phyloP scores from a whole-genome alignment of 2,888 invertebrate species.

The Tipula unca region DNA sequence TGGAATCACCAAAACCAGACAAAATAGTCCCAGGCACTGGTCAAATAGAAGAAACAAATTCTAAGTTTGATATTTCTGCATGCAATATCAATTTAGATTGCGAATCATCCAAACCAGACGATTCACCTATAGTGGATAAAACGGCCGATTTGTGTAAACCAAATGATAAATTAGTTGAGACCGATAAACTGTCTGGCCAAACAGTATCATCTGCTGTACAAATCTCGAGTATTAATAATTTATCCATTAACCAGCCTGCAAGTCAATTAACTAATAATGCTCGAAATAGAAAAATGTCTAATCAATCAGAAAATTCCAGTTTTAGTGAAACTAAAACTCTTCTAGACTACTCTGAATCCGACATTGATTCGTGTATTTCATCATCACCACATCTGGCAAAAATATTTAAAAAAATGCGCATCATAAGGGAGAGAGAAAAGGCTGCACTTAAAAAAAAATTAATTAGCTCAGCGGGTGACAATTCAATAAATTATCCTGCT shows the following conservation, averaged over 20 bases:
- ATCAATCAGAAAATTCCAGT: background rate
- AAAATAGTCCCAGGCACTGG: background rate
- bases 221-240: background rate
- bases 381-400: background rate
- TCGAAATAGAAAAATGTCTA: background rate
- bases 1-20: background rate
- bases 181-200: too few relatives aligned
- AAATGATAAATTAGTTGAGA: too few relatives aligned
- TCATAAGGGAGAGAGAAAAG: background rate
- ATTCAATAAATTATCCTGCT: background rate
- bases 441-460: background rate
- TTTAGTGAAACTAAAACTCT: background rate
- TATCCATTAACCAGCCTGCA: background rate
- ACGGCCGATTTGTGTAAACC: too few relatives aligned
- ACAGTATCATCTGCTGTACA: too few relatives aligned
- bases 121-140: background rate
- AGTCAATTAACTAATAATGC: too few relatives aligned
- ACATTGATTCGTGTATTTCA: background rate
- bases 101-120: background rate
- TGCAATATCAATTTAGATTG: background rate
- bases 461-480: background rate
- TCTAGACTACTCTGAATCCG: background rate
- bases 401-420: background rate
- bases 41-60: background rate
- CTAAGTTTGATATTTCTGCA: background rate